Base-by-base conservation (phyloP, 2,888 invertebrate genomes). In the Xestia sexstrigata region DNA sequence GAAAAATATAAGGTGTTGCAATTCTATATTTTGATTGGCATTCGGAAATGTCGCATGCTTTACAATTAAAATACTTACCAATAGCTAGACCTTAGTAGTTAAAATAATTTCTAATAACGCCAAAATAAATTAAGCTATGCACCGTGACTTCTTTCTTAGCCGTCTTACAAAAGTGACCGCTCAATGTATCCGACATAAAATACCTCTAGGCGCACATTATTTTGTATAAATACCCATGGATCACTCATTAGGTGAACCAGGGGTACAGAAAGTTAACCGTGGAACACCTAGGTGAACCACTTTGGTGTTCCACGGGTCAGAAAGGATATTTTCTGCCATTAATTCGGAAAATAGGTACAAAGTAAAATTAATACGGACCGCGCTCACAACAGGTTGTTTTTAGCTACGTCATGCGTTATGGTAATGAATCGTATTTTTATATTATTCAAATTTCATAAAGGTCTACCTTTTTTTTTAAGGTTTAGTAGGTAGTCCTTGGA, bases 11-110 rank as follows among this genome's bases (percentile, higher is more conserved):
- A 62, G 20, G n/a, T 45, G n/a, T 30, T 52, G n/a, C n/a, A 20
- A 45, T 26, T 26, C 35, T 17, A 6, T 63, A 49, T 58, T 73
- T n/a, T 42, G 30, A 42, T 47, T 23, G 9, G 2, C 17, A 78
- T 58, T 45, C 3, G 17, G 42, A 62, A 45, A 58, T 39, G 9
- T 52, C 26, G 17, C 62, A 72, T 80, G 77, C 77, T 70, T 70
- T 52, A 52, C 4, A 60, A 15, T 23, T 6, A 74, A 13, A 42
- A 45, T 47, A 47, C 0, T 45, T 71, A 7, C 30, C 8, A 13
- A 17, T 35, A 13, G 42, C 17, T 47, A 35, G 3, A n/a, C 42
- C 49, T 62, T 23, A 7, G 26, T 47, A 17, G 3, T 11, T 30
- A 49, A 42, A 26, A 69, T 42, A 17, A 65, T 49, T 20, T 17